Evolutionary conservation across 2,888 invertebrate genomes (phyloP), one percentile per base, ranked within the genome.

Genomic region (Hesperia comma): DNA sequence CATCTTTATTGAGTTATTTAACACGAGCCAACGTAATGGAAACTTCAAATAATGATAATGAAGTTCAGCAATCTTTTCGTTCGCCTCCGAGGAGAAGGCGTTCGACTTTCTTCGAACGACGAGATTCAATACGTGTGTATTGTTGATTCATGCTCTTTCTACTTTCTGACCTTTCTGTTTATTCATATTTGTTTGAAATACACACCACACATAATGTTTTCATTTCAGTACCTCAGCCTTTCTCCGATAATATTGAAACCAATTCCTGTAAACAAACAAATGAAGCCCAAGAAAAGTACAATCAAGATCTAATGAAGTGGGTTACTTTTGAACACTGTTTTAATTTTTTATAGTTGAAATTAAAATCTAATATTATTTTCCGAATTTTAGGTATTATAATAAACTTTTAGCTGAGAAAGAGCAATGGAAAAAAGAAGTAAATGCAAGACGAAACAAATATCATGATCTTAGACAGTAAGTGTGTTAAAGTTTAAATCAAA

Each of bases 361-460:
- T 12, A n/a, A 55, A 19, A 53, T 49, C 5, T 51, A 53, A 53
- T 60, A 51, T 51, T 71, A 49, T 19, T 12, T 0, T 19, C 12
- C 5, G 19, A 19, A 49, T 49, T 74, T 66, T 51, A 78, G 78
- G 53, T 92, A 92, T 76, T 80, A 83, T 73, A 79, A 86, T 26
- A 79, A 83, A 71, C 80, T 92, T 8, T 70, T 87, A 54, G 68
- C 72, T 63, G 92, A 92, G 74, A 90, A 92, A 73, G 85, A 86
- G n/a, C 81, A 83, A 68, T 92, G 92, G 92, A 92, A 90, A 73
- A 86, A 80, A 61, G 89, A 90, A 77, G 87, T 87, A 0, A 86
- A 81, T 51, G 81, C 81, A 51, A 84, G 89, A 70, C 75, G 83
- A 69, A 82, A 89, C 68, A 86, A 84, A 76, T 90, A 91, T 73